Percentiles rank a stretch among this genome's conserved stretches.
Evolutionary conservation across 1,140 invertebrate species (phyloP).

Genomic region (Brevipalpus yothersi): DNA sequence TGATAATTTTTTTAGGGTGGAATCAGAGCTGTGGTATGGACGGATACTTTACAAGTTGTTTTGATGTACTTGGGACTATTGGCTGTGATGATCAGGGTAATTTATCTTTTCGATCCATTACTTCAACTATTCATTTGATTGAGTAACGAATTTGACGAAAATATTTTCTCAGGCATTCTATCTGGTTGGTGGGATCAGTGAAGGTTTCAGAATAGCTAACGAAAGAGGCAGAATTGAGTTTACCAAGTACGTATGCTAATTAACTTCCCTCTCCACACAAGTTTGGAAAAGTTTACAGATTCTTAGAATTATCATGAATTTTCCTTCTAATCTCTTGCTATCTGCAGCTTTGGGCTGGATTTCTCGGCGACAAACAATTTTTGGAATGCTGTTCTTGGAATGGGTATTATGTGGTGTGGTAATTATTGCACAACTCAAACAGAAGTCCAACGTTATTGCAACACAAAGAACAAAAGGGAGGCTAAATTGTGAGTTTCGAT

Average conservation of each 20-base stretch:
- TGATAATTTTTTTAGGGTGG: conserved; percentile 20
- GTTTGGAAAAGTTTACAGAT: not conserved
- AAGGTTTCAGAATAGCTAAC: conserved; percentile 11
- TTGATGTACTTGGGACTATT: conserved; percentile 20
- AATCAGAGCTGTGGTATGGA: conserved; percentile 26
- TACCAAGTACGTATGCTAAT: conserved; percentile 11
- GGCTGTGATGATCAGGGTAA: conserved; percentile 10
- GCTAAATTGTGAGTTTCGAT: conserved; percentile 11
- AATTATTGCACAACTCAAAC: conserved; percentile 18
- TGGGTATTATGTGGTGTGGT: conserved; percentile 31
- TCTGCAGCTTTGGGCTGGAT: conserved; percentile 37
- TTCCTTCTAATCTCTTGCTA: conserved; percentile 18
- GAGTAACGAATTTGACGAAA: not conserved
- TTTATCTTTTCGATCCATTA: not conserved
- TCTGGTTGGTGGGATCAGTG: conserved; percentile 16
- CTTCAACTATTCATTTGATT: not conserved
- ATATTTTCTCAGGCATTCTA: conserved; percentile 10
- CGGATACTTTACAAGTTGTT: conserved; percentile 24
- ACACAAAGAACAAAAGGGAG: conserved; percentile 13
- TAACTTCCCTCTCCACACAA: not conserved
- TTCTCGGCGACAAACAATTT: conserved; percentile 51
- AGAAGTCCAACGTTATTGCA: conserved; percentile 18
- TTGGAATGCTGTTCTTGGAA: conserved; percentile 46
- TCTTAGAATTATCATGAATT: too few species aligned
- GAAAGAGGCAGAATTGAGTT: conserved; percentile 13